Percentiles rank a stretch among this genome's conserved stretches.
These are phyloP conservation scores for Ypsolopha sequella DNA, from an alignment of 2,888 invertebrate species.

Conservation along the genomic window DNA sequence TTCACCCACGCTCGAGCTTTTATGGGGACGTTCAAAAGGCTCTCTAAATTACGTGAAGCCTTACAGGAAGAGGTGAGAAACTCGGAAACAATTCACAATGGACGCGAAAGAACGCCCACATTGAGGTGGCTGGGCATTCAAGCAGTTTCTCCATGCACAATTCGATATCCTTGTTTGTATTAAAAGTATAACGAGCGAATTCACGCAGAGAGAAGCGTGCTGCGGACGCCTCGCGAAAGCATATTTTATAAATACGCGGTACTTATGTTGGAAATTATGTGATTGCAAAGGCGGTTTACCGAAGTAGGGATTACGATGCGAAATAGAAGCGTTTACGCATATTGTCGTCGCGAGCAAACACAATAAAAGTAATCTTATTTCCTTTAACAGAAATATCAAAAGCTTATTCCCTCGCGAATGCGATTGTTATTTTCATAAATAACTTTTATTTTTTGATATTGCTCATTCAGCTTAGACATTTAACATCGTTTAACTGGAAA, in stretches of 20 bases:
- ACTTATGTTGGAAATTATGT: conserved; percentile 6
- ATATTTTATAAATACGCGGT: conserved; percentile 1
- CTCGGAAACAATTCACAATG: conserved; percentile 5
- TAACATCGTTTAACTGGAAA: conserved; percentile 11
- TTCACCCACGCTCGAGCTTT: conserved; percentile 8
- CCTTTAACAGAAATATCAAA: background rate
- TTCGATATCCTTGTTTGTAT: conserved; percentile 29
- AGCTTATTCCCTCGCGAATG: background rate
- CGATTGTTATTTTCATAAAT: background rate
- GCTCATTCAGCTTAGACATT: background rate
- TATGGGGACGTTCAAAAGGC: conserved; percentile 13
- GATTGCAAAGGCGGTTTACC: conserved; percentile 12
- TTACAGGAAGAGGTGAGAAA: background rate
- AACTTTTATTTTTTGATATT: background rate
- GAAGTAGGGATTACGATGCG: conserved; percentile 5
- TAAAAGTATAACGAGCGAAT: conserved; percentile 29
- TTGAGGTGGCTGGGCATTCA: background rate
- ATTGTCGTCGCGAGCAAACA: conserved; percentile 16
- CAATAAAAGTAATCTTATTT: conserved; percentile 9
- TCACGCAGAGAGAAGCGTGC: conserved; percentile 14
- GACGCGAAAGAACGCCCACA: conserved; percentile 3
- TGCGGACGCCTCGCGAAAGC: background rate
- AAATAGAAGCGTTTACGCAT: conserved; percentile 6
- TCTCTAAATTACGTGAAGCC: background rate
- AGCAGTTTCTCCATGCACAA: conserved; percentile 14